Conservation (phyloP, 2,888 invertebrate genomes). For the Drosophila lutescens region DNA sequence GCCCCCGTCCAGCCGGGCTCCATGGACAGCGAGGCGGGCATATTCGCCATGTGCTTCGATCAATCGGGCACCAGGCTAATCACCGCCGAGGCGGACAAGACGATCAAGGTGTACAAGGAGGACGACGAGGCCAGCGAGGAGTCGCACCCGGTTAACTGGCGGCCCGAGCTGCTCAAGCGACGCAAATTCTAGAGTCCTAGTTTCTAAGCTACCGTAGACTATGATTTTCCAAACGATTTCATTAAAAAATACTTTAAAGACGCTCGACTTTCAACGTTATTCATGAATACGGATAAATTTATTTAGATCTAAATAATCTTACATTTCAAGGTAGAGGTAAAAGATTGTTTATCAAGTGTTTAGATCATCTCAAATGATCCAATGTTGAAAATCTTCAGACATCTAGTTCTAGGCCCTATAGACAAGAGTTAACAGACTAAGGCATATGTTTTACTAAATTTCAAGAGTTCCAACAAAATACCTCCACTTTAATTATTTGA, state of each 20-base stretch:
- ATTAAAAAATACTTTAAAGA: slow-evolving; percentile 15
- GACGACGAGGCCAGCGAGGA: slow-evolving; percentile 98
- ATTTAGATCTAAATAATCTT: not conserved
- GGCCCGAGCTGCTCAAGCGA: slow-evolving; percentile 97
- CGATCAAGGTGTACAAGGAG: slow-evolving; percentile 99
- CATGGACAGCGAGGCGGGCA: slow-evolving; percentile 99
- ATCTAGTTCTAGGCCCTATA: no score
- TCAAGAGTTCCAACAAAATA: not conserved
- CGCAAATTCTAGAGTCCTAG: slow-evolving; percentile 90
- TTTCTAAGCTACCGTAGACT: slow-evolving; percentile 9
- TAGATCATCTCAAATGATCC: no score
- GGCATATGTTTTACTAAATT: not conserved
- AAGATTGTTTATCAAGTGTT: no score
- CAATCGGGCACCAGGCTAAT: slow-evolving; percentile 97
- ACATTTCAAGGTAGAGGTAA: not conserved
- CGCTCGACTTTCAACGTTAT: not conserved
- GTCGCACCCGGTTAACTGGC: slow-evolving; percentile 98
- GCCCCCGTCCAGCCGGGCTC: slow-evolving; percentile 99
- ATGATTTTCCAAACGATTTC: slow-evolving; percentile 11
- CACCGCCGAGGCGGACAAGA: slow-evolving; percentile 99
- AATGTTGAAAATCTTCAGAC: no score
- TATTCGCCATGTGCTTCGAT: slow-evolving; percentile 98
- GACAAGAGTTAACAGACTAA: not conserved
- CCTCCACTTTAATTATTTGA: no score
- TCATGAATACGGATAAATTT: not conserved